Percentiles rank a stretch among this genome's conserved stretches.
These are phyloP conservation scores for Selenia dentaria DNA, from an alignment of 2,888 invertebrate species.

Conservation along the genomic window DNA sequence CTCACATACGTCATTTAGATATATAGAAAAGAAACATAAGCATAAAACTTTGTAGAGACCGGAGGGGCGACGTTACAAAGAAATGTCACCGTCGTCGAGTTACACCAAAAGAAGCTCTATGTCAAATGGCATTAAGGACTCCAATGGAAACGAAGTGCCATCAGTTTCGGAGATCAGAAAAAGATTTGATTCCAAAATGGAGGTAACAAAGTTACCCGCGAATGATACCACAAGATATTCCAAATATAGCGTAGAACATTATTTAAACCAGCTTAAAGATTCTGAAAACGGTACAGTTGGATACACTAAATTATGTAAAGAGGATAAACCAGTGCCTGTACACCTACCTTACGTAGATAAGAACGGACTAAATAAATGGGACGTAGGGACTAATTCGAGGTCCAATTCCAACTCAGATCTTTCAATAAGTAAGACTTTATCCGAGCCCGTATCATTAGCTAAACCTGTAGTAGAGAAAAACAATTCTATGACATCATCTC, in stretches of 20 bases:
- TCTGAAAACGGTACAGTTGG: slow-evolving; percentile 70
- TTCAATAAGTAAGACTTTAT: slow-evolving; percentile 74
- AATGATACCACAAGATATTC: slow-evolving; percentile 62
- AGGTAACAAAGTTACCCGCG: slow-evolving; percentile 74
- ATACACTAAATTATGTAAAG: slow-evolving; percentile 67
- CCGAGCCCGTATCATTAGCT: slow-evolving; percentile 69
- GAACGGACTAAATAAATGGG: slow-evolving; percentile 67
- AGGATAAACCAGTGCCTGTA: slow-evolving; percentile 75
- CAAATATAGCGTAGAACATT: slow-evolving; percentile 65
- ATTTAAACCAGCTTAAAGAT: slow-evolving; percentile 70
- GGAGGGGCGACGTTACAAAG: slow-evolving; percentile 75
- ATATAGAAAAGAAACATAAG: slow-evolving; percentile 56
- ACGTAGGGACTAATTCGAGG: slow-evolving; percentile 60
- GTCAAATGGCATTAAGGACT: slow-evolving; percentile 79
- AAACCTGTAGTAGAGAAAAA: slow-evolving; percentile 62
- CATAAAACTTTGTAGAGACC: slow-evolving; percentile 69
- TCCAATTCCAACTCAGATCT: slow-evolving; percentile 73
- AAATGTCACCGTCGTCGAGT: slow-evolving; percentile 61
- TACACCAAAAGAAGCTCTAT: slow-evolving; percentile 69
- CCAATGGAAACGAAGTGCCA: slow-evolving; percentile 84
- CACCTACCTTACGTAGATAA: slow-evolving; percentile 73
- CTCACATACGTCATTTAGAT: slow-evolving; percentile 62
- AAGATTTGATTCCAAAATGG: slow-evolving; percentile 82
- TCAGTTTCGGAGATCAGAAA: slow-evolving; percentile 85
- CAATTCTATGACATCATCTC: slow-evolving; percentile 63